Conservation (phyloP, 2,888 invertebrate genomes). For the Papilio protenor region DNA sequence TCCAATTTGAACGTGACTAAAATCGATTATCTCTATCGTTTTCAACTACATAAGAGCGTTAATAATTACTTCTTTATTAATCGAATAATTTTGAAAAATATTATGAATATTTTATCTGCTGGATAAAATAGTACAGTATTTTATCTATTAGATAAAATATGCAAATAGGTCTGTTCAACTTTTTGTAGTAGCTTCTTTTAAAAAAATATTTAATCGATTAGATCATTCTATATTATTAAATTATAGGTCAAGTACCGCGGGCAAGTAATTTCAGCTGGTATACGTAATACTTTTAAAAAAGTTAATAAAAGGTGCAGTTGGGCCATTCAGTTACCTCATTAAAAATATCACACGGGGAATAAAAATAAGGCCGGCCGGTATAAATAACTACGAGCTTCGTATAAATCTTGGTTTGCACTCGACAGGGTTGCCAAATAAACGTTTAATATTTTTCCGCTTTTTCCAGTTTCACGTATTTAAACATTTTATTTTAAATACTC, state of each 20-base stretch:
- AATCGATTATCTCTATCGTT: constrained; percentile 37
- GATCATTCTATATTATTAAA: too few relatives aligned
- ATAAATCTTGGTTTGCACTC: constrained; percentile 80
- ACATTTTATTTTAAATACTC: constrained; percentile 42
- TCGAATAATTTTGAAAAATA: background rate
- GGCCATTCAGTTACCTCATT: constrained; percentile 79
- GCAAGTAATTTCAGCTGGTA: constrained; percentile 58
- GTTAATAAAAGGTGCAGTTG: constrained; percentile 76
- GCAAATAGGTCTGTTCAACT: too few relatives aligned
- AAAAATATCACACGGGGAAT: constrained; percentile 82
- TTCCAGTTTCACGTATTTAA: constrained; percentile 35
- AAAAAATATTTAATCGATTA: too few relatives aligned
- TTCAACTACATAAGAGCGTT: background rate
- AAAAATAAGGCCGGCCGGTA: constrained; percentile 77
- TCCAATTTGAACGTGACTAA: constrained; percentile 35
- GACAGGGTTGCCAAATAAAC: constrained; percentile 66
- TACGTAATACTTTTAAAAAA: constrained; percentile 70
- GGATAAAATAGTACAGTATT: too few relatives aligned
- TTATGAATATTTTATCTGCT: too few relatives aligned
- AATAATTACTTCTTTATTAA: background rate
- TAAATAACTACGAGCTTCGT: constrained; percentile 77
- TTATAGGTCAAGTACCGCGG: constrained; percentile 48
- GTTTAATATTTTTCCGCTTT: constrained; percentile 18
- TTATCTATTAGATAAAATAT: too few relatives aligned
- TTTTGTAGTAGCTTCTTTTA: too few relatives aligned